Evolutionary conservation across 2,888 invertebrate species (phyloP).

Genomic region (Operophtera brumata): DNA sequence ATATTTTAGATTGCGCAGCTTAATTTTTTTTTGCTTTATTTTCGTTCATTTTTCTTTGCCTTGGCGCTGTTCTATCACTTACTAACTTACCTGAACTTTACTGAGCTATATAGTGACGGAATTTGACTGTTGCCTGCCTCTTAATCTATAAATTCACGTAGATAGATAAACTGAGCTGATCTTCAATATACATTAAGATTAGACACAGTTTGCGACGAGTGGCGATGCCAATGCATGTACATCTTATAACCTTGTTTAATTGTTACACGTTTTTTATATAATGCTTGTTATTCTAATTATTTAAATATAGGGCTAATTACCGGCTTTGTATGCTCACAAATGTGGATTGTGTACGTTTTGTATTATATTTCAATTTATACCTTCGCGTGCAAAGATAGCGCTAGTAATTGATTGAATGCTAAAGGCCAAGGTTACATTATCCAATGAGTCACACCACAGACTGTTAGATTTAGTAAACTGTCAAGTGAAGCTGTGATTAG

Average conservation of each 20-base stretch:
- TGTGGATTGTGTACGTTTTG: constrained; percentile 16
- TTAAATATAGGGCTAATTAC: constrained; percentile 18
- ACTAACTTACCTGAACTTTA: too few relatives aligned
- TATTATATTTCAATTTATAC: constrained; percentile 34
- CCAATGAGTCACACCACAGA: background rate
- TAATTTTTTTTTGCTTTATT: too few relatives aligned
- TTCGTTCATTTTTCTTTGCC: too few relatives aligned
- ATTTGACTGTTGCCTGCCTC: too few relatives aligned
- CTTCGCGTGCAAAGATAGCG: constrained; percentile 24
- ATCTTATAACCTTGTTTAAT: background rate
- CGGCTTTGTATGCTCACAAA: constrained; percentile 12
- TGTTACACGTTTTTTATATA: background rate
- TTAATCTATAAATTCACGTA: background rate
- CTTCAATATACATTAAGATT: background rate
- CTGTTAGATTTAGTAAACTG: background rate
- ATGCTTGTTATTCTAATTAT: background rate
- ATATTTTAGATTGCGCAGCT: too few relatives aligned
- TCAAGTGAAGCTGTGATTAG: background rate
- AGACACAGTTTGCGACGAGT: background rate
- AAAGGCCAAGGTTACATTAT: constrained; percentile 31
- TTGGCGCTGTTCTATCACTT: too few relatives aligned
- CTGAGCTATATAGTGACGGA: too few relatives aligned
- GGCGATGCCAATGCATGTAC: background rate
- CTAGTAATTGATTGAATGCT: constrained; percentile 15
- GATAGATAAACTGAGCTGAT: background rate